Percentiles rank a stretch among this genome's conserved stretches.
Evolutionary conservation across 2,113 vertebrate genomes (phyloP).

Genomic region (Chloebia gouldiae): DNA sequence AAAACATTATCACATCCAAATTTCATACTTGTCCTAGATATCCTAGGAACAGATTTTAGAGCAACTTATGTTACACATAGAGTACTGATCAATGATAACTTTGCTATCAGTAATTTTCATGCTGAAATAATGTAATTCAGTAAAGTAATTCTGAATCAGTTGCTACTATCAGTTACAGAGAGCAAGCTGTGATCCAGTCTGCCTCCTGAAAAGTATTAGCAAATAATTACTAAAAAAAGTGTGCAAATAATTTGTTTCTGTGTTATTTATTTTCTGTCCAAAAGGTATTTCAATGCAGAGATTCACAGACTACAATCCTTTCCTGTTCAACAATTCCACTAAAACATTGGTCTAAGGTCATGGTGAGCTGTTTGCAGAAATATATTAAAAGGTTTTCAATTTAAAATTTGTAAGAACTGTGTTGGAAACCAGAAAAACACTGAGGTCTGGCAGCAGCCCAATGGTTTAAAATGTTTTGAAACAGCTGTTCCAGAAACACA

Average conservation of each 20-base stretch:
- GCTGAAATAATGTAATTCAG: neutral
- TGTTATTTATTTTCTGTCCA: neutral
- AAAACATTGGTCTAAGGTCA: neutral
- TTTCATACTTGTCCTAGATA: neutral
- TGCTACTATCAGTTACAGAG: neutral
- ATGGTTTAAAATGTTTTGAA: neutral
- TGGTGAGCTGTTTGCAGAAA: neutral
- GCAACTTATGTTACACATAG: neutral
- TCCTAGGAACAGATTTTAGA: neutral
- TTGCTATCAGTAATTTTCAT: neutral
- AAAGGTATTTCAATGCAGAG: neutral
- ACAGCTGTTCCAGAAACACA: neutral
- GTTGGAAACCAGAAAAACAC: neutral
- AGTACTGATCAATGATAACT: neutral
- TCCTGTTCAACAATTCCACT: neutral
- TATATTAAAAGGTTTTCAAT: neutral
- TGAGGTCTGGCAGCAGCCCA: neutral
- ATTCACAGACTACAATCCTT: neutral
- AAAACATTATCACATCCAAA: neutral
- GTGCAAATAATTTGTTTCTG: neutral
- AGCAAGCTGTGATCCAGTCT: neutral
- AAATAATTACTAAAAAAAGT: neutral
- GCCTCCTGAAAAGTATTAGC: neutral
- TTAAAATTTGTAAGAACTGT: neutral
- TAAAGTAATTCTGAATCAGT: neutral